These are phyloP conservation scores for Hydropsyche betteni DNA, from an alignment of 2,888 invertebrate genomes.

Conservation along the genomic window DNA sequence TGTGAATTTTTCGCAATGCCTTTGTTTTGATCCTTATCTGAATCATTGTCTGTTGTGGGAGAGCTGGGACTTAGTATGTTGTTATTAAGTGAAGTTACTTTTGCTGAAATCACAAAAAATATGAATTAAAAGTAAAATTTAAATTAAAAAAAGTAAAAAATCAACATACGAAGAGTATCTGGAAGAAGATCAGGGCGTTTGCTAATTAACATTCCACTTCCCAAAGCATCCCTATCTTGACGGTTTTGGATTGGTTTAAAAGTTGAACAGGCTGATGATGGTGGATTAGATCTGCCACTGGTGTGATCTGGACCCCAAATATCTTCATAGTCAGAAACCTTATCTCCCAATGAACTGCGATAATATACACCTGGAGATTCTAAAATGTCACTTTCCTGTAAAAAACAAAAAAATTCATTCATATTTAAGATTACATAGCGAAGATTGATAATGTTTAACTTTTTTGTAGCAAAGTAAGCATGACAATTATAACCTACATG, in stretches of 20 bases:
- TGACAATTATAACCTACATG: not conserved
- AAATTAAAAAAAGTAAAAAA: not conserved
- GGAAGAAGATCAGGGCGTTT: slow-evolving; percentile 71
- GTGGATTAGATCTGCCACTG: slow-evolving; percentile 33
- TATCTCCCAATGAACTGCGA: slow-evolving; percentile 87
- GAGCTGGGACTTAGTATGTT: slow-evolving; percentile 60
- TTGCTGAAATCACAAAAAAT: slow-evolving; percentile 57
- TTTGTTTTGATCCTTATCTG: slow-evolving; percentile 55
- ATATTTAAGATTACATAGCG: slow-evolving; percentile 56
- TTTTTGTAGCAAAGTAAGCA: not conserved
- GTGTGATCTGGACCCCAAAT: slow-evolving; percentile 79
- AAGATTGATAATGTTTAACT: not conserved
- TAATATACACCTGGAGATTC: slow-evolving; percentile 86
- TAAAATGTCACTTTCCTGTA: slow-evolving; percentile 81
- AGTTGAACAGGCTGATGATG: slow-evolving; percentile 58
- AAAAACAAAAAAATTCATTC: slow-evolving; percentile 57
- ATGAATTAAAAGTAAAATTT: not conserved
- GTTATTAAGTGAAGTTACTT: slow-evolving; percentile 67
- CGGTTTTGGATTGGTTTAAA: slow-evolving; percentile 63
- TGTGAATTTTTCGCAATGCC: not conserved
- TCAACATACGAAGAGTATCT: slow-evolving; percentile 66
- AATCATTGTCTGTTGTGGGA: slow-evolving; percentile 54
- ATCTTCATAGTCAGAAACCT: slow-evolving; percentile 95
- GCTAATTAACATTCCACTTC: slow-evolving; percentile 66
- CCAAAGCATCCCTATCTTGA: slow-evolving; percentile 56